phyloP scores from a whole-genome alignment of 1,140 invertebrate genomes.

The Cyclargus thomasi region DNA sequence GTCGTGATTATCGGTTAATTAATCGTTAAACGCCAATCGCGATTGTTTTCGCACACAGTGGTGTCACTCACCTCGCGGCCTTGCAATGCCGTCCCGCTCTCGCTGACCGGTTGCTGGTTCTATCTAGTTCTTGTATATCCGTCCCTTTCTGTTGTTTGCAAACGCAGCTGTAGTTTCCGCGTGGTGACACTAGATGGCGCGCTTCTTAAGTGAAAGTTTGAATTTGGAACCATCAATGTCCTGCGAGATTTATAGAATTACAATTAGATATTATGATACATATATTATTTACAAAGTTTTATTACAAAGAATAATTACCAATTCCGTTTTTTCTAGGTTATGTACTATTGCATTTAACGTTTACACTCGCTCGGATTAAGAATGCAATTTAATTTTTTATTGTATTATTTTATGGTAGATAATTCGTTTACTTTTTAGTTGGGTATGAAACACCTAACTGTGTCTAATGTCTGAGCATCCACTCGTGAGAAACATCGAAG shows the following conservation, averaged over 20 bases:
- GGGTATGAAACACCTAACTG: neutral
- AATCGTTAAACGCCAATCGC: slow-evolving; percentile 59
- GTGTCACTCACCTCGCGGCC: slow-evolving; percentile 60
- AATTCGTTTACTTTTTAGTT: neutral
- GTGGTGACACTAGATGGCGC: slow-evolving; percentile 22
- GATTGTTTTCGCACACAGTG: slow-evolving; percentile 32
- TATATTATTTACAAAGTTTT: no score
- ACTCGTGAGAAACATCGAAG: neutral
- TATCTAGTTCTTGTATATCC: neutral
- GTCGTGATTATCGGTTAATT: slow-evolving; percentile 35
- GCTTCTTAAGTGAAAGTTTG: neutral
- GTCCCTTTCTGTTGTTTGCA: neutral
- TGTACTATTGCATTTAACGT: no score
- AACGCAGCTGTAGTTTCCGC: neutral
- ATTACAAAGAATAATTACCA: no score
- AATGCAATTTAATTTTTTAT: neutral
- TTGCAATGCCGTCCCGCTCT: slow-evolving; percentile 52
- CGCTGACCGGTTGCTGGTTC: slow-evolving; percentile 7
- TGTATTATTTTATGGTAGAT: neutral
- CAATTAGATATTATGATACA: no score
- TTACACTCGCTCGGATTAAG: no score
- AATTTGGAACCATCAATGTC: neutral
- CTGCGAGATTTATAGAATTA: no score
- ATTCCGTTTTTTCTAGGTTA: no score
- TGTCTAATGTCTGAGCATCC: neutral